phyloP scores from a whole-genome alignment of 1,140 invertebrate species.

The Heliothis subflexa region DNA sequence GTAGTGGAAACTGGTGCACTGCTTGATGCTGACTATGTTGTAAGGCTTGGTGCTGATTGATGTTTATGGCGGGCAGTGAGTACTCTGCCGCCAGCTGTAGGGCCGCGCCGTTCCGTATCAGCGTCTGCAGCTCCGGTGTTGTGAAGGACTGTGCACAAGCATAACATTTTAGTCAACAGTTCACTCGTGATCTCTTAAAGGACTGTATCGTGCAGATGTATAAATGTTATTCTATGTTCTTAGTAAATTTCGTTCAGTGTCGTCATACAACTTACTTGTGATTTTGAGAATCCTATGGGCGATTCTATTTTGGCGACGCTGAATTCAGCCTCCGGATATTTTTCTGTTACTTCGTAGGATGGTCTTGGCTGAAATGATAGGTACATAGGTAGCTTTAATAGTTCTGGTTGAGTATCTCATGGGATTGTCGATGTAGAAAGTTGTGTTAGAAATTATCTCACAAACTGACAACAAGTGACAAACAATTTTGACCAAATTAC shows the following conservation, averaged over 20 bases:
- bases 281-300: slow-evolving; percentile 77
- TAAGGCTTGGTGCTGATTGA: slow-evolving; percentile 75
- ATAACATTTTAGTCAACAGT: background rate
- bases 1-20: slow-evolving; percentile 70
- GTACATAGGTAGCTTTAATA: background rate
- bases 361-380: slow-evolving; percentile 67
- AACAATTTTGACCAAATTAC: background rate
- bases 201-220: no score
- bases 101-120: slow-evolving; percentile 86
- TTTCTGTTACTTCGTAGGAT: slow-evolving; percentile 79
- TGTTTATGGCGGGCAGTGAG: slow-evolving; percentile 56
- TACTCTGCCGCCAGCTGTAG: slow-evolving; percentile 83
- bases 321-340: slow-evolving; percentile 65
- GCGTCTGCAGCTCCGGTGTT: slow-evolving; percentile 86
- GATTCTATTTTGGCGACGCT: slow-evolving; percentile 67
- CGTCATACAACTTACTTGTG: slow-evolving; percentile 60
- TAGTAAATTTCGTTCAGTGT: no score
- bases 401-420: no score
- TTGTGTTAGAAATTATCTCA: background rate
- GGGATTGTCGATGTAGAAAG: no score
- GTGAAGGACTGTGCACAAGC: slow-evolving; percentile 77
- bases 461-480: no score
- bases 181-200: no score
- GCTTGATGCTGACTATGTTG: slow-evolving; percentile 60
- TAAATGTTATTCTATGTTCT: no score